Percentiles rank a stretch among this genome's conserved stretches.
phyloP scores from a whole-genome alignment of 2,113 vertebrate species.

The Colius striatus region DNA sequence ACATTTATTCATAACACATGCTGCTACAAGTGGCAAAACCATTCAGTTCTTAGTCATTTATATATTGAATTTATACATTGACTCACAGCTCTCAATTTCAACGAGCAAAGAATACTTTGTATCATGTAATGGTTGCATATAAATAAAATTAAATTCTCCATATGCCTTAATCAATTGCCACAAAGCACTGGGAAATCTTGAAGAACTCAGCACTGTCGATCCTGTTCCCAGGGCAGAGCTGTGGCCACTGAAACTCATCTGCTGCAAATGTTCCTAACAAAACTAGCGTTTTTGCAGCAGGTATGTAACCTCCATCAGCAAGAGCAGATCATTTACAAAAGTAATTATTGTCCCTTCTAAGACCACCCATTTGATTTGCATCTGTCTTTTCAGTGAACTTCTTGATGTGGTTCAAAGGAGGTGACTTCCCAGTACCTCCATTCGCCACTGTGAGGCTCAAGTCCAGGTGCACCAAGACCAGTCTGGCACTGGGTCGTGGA shows the following conservation, averaged over 20 bases:
- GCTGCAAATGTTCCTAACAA: neutral
- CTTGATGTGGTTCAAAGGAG: neutral
- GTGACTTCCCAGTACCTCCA: neutral
- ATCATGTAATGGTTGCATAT: neutral
- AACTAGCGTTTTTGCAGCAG: neutral
- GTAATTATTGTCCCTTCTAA: neutral
- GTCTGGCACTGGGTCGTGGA: neutral
- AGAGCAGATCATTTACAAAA: neutral
- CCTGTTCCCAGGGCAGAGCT: neutral
- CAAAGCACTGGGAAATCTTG: neutral
- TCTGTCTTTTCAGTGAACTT: neutral
- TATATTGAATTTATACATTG: neutral
- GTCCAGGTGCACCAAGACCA: neutral
- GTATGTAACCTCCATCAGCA: neutral
- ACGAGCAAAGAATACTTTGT: neutral
- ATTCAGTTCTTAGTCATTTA: neutral
- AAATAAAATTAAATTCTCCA: neutral
- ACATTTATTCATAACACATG: neutral
- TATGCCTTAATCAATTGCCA: too few species aligned
- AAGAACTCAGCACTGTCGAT: neutral
- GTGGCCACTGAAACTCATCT: neutral
- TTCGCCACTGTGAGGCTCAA: neutral
- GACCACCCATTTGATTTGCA: neutral
- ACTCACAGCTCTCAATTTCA: neutral
- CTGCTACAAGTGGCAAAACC: neutral